Base-by-base conservation (phyloP, 2,888 invertebrate species). In the Conchocele bisecta region DNA sequence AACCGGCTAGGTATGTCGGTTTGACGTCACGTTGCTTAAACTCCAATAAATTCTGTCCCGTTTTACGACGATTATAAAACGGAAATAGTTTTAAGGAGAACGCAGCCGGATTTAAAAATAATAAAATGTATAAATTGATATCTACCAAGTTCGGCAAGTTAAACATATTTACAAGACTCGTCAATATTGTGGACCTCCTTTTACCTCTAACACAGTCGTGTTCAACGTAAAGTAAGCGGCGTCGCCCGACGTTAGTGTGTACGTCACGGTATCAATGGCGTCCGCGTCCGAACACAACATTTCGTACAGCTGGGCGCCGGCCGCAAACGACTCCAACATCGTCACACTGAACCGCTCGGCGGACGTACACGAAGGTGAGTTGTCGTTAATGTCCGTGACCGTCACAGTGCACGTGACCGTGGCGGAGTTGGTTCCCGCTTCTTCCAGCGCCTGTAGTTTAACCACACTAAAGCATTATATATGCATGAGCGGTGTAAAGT, bases 261-360 rank as follows among this genome's bases (percentile, higher is more conserved):
- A 68, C 20, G 73, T 60, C 9, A 84, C 44, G 4, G 67, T 68
- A 28, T 74, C 70, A 2, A 67, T 59, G 2, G 79, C 60, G 57
- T 83, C 84, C 3, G 42, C 59, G 56, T 87, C 85, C 22, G 64
- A 70, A 65, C 86, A 88, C 11, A 54, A 44, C 4, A 85, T 33
- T 3, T 60, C 72, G 7, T 58, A 50, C 7, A 86, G 39, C 1
- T 61, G 39, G 44, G 59, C 69, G 3, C 65, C 67, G 0, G 53
- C 59, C 7, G 75, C 46, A 4, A 66, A 66, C 57, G 65, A 57
- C 50, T 86, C 86, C 0, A 61, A 50, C 6, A 83, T 60, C 0
- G 77, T 72, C n/a, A 46, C 53, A 26, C 74, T 66, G 50, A 83
- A 79, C 11, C 75, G 67, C 24, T 48, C 54, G 13, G 48, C 66